These are phyloP conservation scores for Harmothoe impar DNA, from an alignment of 2,888 invertebrate genomes.

Conservation along the genomic window DNA sequence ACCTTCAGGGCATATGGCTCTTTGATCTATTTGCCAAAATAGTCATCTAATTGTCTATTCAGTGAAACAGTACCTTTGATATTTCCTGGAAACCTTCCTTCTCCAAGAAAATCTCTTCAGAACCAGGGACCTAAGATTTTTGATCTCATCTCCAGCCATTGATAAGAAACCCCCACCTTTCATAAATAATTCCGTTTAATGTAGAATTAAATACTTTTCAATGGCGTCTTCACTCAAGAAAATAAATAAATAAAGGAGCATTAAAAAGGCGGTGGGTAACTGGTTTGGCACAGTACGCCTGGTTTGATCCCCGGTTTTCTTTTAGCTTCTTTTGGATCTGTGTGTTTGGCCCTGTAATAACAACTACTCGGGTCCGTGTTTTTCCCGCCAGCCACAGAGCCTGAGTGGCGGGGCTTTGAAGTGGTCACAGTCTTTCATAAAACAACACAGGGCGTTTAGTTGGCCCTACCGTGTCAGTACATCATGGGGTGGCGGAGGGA, in stretches of 20 bases:
- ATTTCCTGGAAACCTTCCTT: not conserved
- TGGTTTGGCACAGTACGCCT: constrained; percentile 31
- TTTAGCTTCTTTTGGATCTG: constrained; percentile 31
- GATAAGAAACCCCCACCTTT: constrained; percentile 18
- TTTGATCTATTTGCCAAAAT: constrained; percentile 4
- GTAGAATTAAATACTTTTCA: constrained; percentile 45
- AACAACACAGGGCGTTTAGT: constrained; percentile 57
- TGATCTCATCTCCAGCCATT: not conserved
- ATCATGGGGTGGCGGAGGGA: not conserved
- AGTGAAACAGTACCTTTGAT: constrained; percentile 25
- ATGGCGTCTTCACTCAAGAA: not conserved
- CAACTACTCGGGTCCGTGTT: constrained; percentile 41
- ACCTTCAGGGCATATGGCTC: not conserved
- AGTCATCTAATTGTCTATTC: not conserved
- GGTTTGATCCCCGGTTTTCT: constrained; percentile 30
- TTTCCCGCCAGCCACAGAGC: constrained; percentile 47
- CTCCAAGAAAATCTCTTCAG: not conserved
- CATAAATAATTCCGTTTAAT: constrained; percentile 45
- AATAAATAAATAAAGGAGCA: not conserved
- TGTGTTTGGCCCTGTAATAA: constrained; percentile 53
- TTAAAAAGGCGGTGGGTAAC: constrained; percentile 9
- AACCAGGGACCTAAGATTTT: not conserved
- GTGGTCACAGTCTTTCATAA: constrained; percentile 55
- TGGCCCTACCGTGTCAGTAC: constrained; percentile 45
- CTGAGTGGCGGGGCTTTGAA: constrained; percentile 35